phyloP scores from a whole-genome alignment of 1,140 invertebrate species.

The Drosophila bocqueti region DNA sequence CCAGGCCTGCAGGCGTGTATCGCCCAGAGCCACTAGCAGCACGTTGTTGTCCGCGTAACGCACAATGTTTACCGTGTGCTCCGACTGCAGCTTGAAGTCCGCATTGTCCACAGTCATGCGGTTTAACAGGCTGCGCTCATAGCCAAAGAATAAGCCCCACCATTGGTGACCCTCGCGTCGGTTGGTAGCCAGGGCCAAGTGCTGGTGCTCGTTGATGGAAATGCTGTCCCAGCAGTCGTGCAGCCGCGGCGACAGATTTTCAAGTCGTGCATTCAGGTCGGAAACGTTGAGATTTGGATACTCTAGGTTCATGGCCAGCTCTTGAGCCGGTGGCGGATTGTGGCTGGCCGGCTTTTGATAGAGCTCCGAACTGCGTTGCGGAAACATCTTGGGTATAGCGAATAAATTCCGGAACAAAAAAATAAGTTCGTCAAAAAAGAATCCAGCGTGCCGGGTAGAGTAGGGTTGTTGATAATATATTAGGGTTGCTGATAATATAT shows the following conservation, averaged over 20 bases:
- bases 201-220: conserved; percentile 51
- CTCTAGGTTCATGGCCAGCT: conserved; percentile 65
- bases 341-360: conserved; percentile 53
- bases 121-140: conserved; percentile 7
- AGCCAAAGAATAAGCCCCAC: conserved; percentile 71
- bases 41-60: conserved; percentile 62
- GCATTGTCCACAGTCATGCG: conserved; percentile 59
- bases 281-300: conserved; percentile 69
- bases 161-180: conserved; percentile 59
- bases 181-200: conserved; percentile 64
- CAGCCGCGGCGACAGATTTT: conserved; percentile 63
- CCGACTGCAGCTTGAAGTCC: conserved; percentile 61
- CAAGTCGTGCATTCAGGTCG: conserved; percentile 65
- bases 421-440: no score
- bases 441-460: conserved; percentile 30
- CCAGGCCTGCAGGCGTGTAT: conserved; percentile 61
- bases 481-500: no score
- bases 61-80: conserved; percentile 62
- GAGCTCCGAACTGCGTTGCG: conserved; percentile 45
- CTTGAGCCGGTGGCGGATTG: conserved; percentile 51
- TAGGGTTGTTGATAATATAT: no score
- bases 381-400: conserved; percentile 48
- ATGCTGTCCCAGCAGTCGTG: conserved; percentile 72
- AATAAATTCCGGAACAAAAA: background rate
- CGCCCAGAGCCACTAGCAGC: conserved; percentile 62